Conservation (phyloP, 2,797 vertebrate genomes). For the Botia almorhae region DNA sequence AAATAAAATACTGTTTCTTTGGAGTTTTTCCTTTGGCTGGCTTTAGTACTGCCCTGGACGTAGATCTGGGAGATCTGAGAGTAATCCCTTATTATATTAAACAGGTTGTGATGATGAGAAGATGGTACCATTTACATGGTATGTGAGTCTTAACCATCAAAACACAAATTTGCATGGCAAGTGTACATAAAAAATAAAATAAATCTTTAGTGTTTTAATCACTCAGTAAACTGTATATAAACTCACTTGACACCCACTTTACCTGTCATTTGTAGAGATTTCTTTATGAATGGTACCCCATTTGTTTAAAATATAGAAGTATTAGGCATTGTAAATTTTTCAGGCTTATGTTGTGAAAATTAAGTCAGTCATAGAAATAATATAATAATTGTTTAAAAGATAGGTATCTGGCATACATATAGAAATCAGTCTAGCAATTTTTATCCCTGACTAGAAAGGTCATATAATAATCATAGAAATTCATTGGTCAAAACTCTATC, state of each 20-base stretch:
- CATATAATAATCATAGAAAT: not conserved
- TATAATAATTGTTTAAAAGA: no score
- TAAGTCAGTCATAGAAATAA: no score
- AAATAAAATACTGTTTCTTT: constrained; percentile 63
- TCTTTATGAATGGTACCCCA: no score
- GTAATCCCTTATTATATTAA: constrained; percentile 59
- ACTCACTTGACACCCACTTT: no score
- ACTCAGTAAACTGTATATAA: no score
- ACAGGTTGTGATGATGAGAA: constrained; percentile 11
- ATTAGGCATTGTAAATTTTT: not conserved
- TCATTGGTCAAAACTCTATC: not conserved
- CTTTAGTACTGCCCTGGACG: constrained; percentile 67
- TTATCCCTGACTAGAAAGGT: not conserved
- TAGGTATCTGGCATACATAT: no score
- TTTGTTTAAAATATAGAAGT: no score
- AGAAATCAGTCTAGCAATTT: not conserved
- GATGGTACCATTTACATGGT: not conserved
- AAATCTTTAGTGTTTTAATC: no score
- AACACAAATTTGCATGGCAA: not conserved
- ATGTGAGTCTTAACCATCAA: not conserved
- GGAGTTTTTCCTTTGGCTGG: constrained; percentile 67
- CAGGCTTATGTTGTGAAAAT: not conserved
- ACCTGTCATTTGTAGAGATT: no score
- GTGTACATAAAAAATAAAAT: not conserved
- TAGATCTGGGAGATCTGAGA: constrained; percentile 62